These are phyloP conservation scores for Dicerorhinus sumatrensis DNA, from an alignment of 2,113 vertebrate species.

Conservation along the genomic window DNA sequence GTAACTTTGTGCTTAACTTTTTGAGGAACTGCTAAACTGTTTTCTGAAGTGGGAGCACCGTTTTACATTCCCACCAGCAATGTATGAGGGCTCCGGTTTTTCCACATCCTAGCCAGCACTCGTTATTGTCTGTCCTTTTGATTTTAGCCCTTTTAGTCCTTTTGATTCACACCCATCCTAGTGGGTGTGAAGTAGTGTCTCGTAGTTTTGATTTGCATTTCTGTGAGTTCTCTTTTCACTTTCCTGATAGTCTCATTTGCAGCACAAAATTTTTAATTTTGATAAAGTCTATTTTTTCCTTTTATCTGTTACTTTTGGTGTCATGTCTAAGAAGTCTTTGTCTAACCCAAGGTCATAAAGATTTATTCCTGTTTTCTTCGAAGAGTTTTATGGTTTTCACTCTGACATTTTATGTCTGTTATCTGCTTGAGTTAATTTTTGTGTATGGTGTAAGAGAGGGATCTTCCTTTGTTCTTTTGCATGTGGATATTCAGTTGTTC, in stretches of 20 bases:
- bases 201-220: background rate
- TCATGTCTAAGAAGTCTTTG: background rate
- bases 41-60: background rate
- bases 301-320: background rate
- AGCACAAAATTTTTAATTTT: background rate
- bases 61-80: background rate
- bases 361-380: background rate
- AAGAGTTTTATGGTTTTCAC: background rate
- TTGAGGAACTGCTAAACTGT: background rate
- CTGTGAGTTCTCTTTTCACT: background rate
- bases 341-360: background rate
- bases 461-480: background rate
- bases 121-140: background rate
- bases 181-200: too few species aligned
- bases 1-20: background rate
- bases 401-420: background rate
- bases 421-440: background rate
- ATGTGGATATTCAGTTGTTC: rapidly evolving
- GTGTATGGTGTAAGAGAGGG: background rate
- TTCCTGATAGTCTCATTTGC: background rate
- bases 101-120: background rate
- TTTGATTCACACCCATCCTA: too few species aligned
- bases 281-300: background rate
- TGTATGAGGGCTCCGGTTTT: background rate
- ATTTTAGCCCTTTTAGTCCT: too few species aligned